These are phyloP conservation scores for Beaufortia kweichowensis DNA, from an alignment of 2,113 vertebrate species.

Conservation along the genomic window DNA sequence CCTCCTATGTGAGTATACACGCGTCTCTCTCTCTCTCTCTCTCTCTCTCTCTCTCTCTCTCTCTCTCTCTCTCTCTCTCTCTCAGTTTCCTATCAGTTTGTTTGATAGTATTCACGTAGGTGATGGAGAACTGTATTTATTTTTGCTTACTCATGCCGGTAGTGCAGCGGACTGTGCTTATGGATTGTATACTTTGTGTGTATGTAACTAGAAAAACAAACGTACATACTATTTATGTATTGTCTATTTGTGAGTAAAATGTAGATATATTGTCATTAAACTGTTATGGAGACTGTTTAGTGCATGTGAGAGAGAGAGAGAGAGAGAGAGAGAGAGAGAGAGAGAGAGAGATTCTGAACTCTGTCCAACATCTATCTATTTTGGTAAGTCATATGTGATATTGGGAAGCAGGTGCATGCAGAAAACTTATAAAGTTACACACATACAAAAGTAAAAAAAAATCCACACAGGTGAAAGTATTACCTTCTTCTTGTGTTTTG, in stretches of 20 bases:
- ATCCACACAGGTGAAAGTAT: neutral
- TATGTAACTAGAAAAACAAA: neutral
- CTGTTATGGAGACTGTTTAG: neutral
- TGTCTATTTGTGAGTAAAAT: neutral
- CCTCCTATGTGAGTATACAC: constrained; percentile 67
- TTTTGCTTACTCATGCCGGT: constrained; percentile 68
- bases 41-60: constrained; percentile 24
- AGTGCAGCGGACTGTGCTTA: neutral
- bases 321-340: neutral
- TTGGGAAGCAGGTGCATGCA: constrained; percentile 62
- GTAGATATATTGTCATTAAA: neutral
- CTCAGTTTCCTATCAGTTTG: constrained; percentile 17
- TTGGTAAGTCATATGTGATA: constrained; percentile 54
- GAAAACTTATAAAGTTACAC: constrained; percentile 25
- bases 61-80: constrained; percentile 31
- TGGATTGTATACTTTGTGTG: neutral
- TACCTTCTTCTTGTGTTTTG: neutral
- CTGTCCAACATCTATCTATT: constrained; percentile 57
- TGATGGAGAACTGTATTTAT: constrained; percentile 8
- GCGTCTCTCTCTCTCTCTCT: constrained; percentile 23
- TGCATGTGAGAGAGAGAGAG: neutral
- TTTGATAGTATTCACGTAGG: neutral
- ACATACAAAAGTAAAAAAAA: neutral
- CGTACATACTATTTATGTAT: neutral
- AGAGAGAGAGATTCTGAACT: neutral